Base-by-base conservation (phyloP, 2,888 invertebrate species). In the Pachliopta kotzebuea region DNA sequence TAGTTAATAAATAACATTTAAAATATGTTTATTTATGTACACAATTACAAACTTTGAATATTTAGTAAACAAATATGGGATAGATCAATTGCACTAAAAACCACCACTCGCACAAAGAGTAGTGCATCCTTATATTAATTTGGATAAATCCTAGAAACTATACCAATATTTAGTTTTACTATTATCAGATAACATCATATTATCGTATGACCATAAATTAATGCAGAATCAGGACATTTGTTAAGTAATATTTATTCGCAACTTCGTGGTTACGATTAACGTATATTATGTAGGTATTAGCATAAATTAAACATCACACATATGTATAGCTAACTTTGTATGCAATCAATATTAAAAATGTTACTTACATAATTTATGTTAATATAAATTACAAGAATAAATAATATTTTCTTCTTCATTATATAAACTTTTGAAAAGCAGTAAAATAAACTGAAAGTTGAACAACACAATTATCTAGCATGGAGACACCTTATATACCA, bases 111-210 rank as follows among this genome's bases (percentile, higher is more conserved):
- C n/a, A 0, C n/a, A 45, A 4, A n/a, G n/a, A n/a, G n/a, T n/a
- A n/a, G 37, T 14, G 11, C n/a, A 45, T 6, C 7, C n/a, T 18
- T n/a, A 37, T 37, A 57, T 59, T 60, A 58, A 56, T 17, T 52
- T 42, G 45, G 29, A 53, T 54, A 62, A 64, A 54, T 18, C 23
- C 1, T n/a, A 31, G 20, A 23, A 20, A 20, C 37, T 23, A 37
- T 21, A 2, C 20, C 11, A 11, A 6, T 20, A 49, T 18, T n/a
- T 49, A 37, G n/a, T 23, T n/a, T 17, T 54, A 14, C 54, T 8
- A n/a, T 54, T 21, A 21, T 54, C 21, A 23, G 24, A 26, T 26
- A 54, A 54, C 18, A 54, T 54, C 7, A 50, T 20, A 7, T n/a
- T 24, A 54, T 18, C 54, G 18, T 14, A 29, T 20, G 0, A 29